Evolutionary conservation across 2,888 invertebrate species (phyloP).

Genomic region (Protodeltote pygarga): DNA sequence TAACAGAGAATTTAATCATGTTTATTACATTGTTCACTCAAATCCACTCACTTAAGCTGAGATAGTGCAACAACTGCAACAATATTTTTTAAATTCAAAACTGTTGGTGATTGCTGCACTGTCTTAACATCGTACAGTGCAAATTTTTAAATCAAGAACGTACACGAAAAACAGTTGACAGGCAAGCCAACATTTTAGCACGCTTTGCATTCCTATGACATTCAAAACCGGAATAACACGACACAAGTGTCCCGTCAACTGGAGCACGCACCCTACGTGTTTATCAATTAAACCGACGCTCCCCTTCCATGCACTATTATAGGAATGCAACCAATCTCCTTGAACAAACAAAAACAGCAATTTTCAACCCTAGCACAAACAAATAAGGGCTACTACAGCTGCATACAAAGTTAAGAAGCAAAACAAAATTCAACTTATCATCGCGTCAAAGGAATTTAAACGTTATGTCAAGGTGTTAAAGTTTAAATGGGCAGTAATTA

Average conservation of each 20-base stretch:
- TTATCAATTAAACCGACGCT: slow-evolving; percentile 74
- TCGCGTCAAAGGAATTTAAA: slow-evolving; percentile 62
- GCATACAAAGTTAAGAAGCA: slow-evolving; percentile 26
- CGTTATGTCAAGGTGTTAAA: slow-evolving; percentile 63
- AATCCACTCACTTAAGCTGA: too few species aligned
- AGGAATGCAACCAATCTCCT: slow-evolving; percentile 52
- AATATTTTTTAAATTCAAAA: too few species aligned
- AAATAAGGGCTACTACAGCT: slow-evolving; percentile 12
- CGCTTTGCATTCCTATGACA: too few species aligned
- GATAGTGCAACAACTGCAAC: too few species aligned
- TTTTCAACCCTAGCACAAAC: slow-evolving; percentile 36
- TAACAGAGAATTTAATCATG: too few species aligned
- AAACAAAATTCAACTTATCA: slow-evolving; percentile 51
- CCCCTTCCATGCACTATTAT: slow-evolving; percentile 56
- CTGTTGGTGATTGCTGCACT: too few species aligned
- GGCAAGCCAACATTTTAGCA: neutral
- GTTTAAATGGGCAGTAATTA: slow-evolving; percentile 61
- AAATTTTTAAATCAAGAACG: slow-evolving; percentile 20
- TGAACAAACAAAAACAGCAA: slow-evolving; percentile 14
- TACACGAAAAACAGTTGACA: slow-evolving; percentile 37
- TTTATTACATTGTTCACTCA: too few species aligned
- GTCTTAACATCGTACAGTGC: neutral
- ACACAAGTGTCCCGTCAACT: slow-evolving; percentile 41
- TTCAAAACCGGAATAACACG: slow-evolving; percentile 36
- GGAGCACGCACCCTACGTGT: slow-evolving; percentile 62